Conservation (phyloP, 2,113 vertebrate genomes). For the Henicopernis longicauda region DNA sequence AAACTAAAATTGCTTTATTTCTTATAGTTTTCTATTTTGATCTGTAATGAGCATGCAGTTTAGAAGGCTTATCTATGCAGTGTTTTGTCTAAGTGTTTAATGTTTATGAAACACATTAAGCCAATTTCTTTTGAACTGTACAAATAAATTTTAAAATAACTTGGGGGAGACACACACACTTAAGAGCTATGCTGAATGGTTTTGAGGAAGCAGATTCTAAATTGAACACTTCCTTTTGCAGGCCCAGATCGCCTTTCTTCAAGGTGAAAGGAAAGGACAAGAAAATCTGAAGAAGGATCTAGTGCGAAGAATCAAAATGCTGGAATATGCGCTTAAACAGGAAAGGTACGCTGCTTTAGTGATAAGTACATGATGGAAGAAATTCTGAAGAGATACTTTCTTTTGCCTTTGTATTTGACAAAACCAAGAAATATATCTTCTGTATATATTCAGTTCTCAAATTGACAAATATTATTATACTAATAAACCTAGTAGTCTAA, state of each 20-base stretch:
- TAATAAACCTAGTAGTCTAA: neutral
- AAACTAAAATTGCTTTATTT: neutral
- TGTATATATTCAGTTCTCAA: neutral
- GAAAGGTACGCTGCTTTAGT: constrained; percentile 73
- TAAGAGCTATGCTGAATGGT: neutral
- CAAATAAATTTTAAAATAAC: neutral
- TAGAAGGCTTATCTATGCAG: neutral
- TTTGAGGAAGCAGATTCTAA: constrained; percentile 9
- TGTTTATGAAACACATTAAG: neutral
- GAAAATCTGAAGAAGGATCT: constrained; percentile 87
- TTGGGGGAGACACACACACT: neutral
- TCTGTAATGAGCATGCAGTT: neutral
- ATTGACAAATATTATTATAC: neutral
- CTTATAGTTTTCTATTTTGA: neutral
- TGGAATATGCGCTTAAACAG: constrained; percentile 86
- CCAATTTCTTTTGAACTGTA: neutral
- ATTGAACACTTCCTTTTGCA: constrained; percentile 56
- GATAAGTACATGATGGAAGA: neutral
- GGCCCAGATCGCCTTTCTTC: constrained; percentile 85
- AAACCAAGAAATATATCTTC: neutral
- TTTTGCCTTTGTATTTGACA: neutral
- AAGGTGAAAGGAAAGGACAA: constrained; percentile 85
- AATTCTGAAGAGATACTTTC: neutral
- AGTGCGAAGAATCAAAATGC: constrained; percentile 86
- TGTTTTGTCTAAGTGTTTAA: neutral